Evolutionary conservation across 2,113 vertebrate species (phyloP), one percentile per base, ranked within the genome.

Genomic region (Porphyrio hochstetteri): DNA sequence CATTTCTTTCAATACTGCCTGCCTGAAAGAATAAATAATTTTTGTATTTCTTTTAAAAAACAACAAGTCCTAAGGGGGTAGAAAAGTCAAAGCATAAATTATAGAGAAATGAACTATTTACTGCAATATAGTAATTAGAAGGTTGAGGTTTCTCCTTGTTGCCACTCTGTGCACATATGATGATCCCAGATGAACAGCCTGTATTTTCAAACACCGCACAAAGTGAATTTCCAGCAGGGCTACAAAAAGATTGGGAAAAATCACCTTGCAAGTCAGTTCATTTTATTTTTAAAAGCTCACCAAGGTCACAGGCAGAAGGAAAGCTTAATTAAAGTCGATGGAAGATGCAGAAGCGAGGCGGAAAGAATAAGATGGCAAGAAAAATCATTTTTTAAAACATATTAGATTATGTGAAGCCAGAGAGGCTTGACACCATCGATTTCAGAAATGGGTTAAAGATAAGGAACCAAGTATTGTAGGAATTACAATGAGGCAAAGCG

Each of bases 281-380:
- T 92, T 95, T 93, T 92, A 96, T 96, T 97, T 97, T 96, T 95
- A 93, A 97, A 95, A 95, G 90, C 91, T 96, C 27, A 17, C 92
- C 90, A 95, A 96, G 97, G 96, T 96, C 97, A 96, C 72, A 94
- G 95, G 90, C 90, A 76, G 65, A 91, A 93, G 88, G 86, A 97
- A 96, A 96, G 82, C 94, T 95, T 97, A 97, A 97, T 97, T 97
- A 97, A 97, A 97, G 96, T 97, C 48, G 33, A 95, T 95, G 80
- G 84, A 91, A 93, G 96, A 97, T 92, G 82, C 86, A 90, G 90
- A 96, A 95, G 82, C 0, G 7, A 97, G 69, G 71, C 82, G 28
- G 86, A 95, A 93, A 89, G 93, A 96, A 92, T 81, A 96, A 92
- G 88, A 88, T 92, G 92, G 81, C 55, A 93, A 95, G 78, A 93